These are phyloP conservation scores for Luperina nickerlii DNA, from an alignment of 2,888 invertebrate genomes.

Conservation along the genomic window DNA sequence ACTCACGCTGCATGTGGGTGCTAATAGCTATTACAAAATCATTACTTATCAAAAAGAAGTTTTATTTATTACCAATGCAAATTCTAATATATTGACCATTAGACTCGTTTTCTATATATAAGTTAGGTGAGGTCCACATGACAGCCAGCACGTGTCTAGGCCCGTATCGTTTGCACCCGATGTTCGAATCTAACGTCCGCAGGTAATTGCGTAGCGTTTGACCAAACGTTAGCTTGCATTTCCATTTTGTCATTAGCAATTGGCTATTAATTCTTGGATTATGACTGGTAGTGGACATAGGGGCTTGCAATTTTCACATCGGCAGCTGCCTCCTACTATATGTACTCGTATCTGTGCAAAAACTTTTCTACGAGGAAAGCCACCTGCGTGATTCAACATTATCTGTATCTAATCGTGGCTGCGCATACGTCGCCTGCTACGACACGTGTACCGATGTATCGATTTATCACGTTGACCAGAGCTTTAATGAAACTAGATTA, in stretches of 20 bases:
- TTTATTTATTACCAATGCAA: constrained; percentile 40
- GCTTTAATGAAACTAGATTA: constrained; percentile 52
- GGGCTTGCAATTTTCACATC: constrained; percentile 88
- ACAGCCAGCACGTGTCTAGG: constrained; percentile 78
- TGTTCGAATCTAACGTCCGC: constrained; percentile 80
- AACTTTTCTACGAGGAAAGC: constrained; percentile 85
- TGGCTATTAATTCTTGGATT: constrained; percentile 89
- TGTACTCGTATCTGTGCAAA: constrained; percentile 88
- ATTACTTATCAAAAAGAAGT: constrained; percentile 43
- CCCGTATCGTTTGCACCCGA: constrained; percentile 83
- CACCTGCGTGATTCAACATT: constrained; percentile 82
- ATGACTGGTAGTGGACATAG: constrained; percentile 84
- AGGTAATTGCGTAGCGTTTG: constrained; percentile 81
- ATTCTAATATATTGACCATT: constrained; percentile 39
- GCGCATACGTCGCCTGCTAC: constrained; percentile 42
- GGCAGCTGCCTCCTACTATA: constrained; percentile 78
- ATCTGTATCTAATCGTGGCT: constrained; percentile 64
- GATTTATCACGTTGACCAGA: constrained; percentile 54
- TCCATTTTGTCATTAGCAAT: constrained; percentile 89
- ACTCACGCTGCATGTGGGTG: constrained; percentile 37
- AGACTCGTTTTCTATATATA: constrained; percentile 32
- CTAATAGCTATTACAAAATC: constrained; percentile 50
- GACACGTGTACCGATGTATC: constrained; percentile 49
- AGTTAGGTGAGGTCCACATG: constrained; percentile 41
- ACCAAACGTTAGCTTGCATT: constrained; percentile 83